phyloP scores from a whole-genome alignment of 2,797 vertebrate genomes.

The Setipinna tenuifilis region DNA sequence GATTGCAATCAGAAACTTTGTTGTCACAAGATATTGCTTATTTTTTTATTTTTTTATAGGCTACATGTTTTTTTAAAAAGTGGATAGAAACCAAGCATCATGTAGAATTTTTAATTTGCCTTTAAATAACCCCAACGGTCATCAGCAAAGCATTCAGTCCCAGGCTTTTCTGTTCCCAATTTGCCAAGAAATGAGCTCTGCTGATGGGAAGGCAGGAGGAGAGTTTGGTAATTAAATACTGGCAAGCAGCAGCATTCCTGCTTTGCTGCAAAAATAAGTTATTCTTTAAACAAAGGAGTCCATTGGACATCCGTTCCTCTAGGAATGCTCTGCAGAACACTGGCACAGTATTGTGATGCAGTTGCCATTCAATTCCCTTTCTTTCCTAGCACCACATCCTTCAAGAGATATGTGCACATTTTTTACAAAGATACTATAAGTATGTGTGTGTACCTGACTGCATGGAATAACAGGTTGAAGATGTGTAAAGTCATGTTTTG shows the following conservation, averaged over 20 bases:
- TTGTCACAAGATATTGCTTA: neutral
- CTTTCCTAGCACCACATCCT: neutral
- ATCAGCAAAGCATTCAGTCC: conserved; percentile 13
- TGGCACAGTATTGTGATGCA: conserved; percentile 32
- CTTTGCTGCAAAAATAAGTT: conserved; percentile 77
- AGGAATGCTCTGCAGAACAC: conserved; percentile 57
- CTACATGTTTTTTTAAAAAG: no score
- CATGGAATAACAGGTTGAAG: neutral
- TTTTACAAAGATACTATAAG: neutral
- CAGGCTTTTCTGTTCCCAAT: conserved; percentile 43
- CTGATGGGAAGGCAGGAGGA: conserved; percentile 74
- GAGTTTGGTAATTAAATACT: conserved; percentile 78
- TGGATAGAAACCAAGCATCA: no score
- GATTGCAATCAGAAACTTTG: neutral
- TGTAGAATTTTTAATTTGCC: neutral
- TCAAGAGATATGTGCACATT: neutral
- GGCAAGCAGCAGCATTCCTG: conserved; percentile 78
- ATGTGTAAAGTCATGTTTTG: conserved; percentile 1
- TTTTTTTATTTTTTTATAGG: neutral
- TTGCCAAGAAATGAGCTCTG: conserved; percentile 57
- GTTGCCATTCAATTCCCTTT: neutral
- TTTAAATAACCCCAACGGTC: neutral
- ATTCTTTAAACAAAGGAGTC: conserved; percentile 77
- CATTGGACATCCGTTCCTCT: conserved; percentile 75
- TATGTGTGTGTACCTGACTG: neutral